Conservation (phyloP, 1,140 invertebrate species). For the Drosophila bifasciata region DNA sequence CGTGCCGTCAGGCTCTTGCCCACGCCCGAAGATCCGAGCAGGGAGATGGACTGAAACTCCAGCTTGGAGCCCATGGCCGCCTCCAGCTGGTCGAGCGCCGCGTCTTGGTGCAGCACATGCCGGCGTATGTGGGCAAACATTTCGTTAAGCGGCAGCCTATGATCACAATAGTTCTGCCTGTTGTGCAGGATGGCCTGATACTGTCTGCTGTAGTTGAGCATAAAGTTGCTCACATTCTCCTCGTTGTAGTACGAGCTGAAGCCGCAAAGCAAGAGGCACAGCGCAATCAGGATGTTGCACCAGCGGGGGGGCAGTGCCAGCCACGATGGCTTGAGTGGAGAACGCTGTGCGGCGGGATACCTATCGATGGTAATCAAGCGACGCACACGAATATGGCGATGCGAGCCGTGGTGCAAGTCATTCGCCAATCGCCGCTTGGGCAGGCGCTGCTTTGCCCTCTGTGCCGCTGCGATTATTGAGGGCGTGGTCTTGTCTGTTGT, state of each 20-base stretch:
- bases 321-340: no score
- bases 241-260: background rate
- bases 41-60: conserved; percentile 36
- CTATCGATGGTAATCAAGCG: no score
- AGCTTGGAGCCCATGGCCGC: conserved; percentile 34
- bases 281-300: no score
- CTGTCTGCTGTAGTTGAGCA: conserved; percentile 37
- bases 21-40: conserved; percentile 49
- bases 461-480: no score
- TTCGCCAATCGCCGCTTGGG: no score
- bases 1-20: conserved; percentile 52
- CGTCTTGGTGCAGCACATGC: conserved; percentile 56
- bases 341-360: no score
- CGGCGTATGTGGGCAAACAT: conserved; percentile 31
- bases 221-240: conserved; percentile 22
- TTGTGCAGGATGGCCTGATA: conserved; percentile 60
- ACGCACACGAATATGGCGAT: no score
- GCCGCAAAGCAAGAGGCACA: no score
- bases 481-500: no score
- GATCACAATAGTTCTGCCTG: conserved; percentile 59
- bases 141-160: conserved; percentile 7
- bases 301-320: no score
- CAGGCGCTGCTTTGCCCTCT: no score
- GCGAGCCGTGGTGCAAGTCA: no score
- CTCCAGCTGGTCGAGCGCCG: conserved; percentile 49